Evolutionary conservation across 2,113 vertebrate genomes (phyloP), one percentile per base, ranked within the genome.

Genomic region (Origma solitaria): DNA sequence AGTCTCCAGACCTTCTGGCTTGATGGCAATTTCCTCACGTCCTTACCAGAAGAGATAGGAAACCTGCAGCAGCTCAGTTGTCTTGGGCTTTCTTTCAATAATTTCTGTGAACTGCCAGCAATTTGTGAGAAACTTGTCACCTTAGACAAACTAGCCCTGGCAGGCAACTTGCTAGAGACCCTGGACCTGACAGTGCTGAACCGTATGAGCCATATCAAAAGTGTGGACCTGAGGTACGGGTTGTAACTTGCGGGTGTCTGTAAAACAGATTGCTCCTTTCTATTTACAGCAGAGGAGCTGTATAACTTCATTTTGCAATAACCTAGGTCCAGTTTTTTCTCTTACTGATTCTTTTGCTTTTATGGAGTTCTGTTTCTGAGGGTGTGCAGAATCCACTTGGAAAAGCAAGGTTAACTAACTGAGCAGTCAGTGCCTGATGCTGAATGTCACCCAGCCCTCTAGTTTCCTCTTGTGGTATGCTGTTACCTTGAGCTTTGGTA

Each of bases 31-130:
- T 98, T 97, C 90, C 97, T 99, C 88, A 98, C 95, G 8, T 97
- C 97, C 64, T 97, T 99, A 94, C 99, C 99, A 38, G 98, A 99
- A 88, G 99, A 99, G 96, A 94, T 99, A 94, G 98, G 98, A 91
- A 97, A 95, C 89, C 98, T 99, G 65, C 96, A 97, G 31, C 99
- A 99, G 96, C 99, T 99, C 91, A 98, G 97, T 94, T 98, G 98
- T 90, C 97, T 99, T 56, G 98, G 99, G 33, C 98, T 99, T 70
- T 99, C 99, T 86, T 99, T 99, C 96, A 99, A 99, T 94, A 98
- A 98, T 94, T 99, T 99, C 87, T 96, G 97, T 94, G 96, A 98
- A 80, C 95, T 99, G 95, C 99, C 99, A 30, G 91, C 96, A 51
- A 96, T 99, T 96, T 98, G 98, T 97, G 98, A 98, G 97, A 98